Evolutionary conservation across 2,113 vertebrate species (phyloP), one percentile per base, ranked within the genome.

Genomic region (Andinoacara biseriatus): DNA sequence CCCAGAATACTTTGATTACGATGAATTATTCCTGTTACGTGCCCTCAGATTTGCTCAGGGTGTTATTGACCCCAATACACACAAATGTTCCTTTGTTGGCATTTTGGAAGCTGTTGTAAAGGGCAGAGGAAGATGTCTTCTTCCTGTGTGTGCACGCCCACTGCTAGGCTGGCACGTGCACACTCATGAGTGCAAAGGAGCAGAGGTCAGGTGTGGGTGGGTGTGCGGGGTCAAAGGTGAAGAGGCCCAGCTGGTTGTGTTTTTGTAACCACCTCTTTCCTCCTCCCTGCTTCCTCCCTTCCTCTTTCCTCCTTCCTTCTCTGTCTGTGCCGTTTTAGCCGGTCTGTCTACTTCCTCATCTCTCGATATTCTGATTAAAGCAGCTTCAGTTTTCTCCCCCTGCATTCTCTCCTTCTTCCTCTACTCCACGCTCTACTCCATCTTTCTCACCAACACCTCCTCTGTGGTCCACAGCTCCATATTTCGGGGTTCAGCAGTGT

Each of bases 401-500:
- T 52, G 17, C 49, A 6, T 52, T 52, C 11, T 14, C 14, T 49
- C 46, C 3, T 49, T 46, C 14, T 7, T 1, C 4, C 8, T 43
- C 22, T 18, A n/a, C n/a, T n/a, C n/a, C n/a, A n/a, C 13, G 11
- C 5, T 46, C 13, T 13, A 0, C 43, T 7, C 24, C 65, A 1
- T 69, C 65, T 52, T 52, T 52, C 43, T 69, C 22, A 33, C 58
- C 57, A 15, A 17, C 49, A 7, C 15, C 22, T 59, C 24, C 14
- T 40, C 29, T 20, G 14, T n/a, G 75, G 72, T 82, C 0, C 0
- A 14, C 84, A 97, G 97, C 0, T 95, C 96, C 0, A 85, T 97
- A 18, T 97, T 97, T 63, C 93, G 87, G 0, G 97, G 97, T 33
- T 97, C 97, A 0, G 97, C 97, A 0, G 95, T 97, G 61, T 97